These are phyloP conservation scores for Podargus strigoides DNA, from an alignment of 2,797 vertebrate genomes.

Conservation along the genomic window DNA sequence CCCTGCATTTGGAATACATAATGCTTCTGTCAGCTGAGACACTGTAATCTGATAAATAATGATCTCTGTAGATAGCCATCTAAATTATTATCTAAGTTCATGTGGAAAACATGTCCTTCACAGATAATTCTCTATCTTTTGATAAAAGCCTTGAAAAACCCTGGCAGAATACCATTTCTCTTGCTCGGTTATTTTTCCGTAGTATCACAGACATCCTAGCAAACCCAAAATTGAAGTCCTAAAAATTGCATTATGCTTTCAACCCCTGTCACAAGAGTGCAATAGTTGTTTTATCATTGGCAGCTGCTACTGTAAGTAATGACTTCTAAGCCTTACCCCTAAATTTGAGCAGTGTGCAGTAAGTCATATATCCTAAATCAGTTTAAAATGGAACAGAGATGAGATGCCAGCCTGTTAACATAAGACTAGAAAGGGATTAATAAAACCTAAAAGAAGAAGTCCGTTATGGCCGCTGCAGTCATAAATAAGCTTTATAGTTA, in stretches of 20 bases:
- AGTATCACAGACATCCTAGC: not conserved
- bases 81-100: not conserved
- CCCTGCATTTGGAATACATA: not conserved
- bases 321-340: not conserved
- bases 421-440: not conserved
- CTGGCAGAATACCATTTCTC: not conserved
- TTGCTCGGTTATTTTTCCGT: not conserved
- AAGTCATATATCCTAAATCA: not conserved
- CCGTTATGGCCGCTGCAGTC: not conserved
- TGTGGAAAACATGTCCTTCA: not conserved
- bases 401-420: not conserved
- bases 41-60: not conserved
- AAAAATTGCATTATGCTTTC: slow-evolving; percentile 27
- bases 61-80: not conserved
- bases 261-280: not conserved
- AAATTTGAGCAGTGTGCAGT: not conserved
- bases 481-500: not conserved
- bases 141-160: not conserved
- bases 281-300: not conserved
- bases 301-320: slow-evolving; percentile 13
- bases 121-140: not conserved
- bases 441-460: not conserved
- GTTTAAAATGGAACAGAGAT: not conserved
- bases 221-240: slow-evolving; percentile 10
- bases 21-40: not conserved